Evolutionary conservation across 2,888 invertebrate species (phyloP).

Genomic region (Lepidocyrtinus sp.): DNA sequence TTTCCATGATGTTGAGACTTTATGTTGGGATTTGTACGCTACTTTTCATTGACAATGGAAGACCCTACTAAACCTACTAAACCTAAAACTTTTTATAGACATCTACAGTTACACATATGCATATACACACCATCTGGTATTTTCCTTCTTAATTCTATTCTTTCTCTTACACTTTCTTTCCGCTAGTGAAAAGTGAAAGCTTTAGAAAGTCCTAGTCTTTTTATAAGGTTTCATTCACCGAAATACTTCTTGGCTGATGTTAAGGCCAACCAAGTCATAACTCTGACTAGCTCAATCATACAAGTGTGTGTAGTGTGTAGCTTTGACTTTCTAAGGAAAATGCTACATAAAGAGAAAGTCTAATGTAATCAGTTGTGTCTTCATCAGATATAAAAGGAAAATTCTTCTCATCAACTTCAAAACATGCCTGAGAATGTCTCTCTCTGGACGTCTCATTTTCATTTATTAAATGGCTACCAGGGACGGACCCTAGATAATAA

Average conservation of each 20-base stretch:
- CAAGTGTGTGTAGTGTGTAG: slow-evolving; percentile 3
- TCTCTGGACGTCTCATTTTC: not conserved
- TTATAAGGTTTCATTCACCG: not conserved
- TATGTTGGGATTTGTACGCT: slow-evolving; percentile 47
- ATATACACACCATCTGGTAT: slow-evolving; percentile 42
- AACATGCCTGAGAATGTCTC: not conserved
- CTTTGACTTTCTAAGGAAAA: slow-evolving; percentile 25
- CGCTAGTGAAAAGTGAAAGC: slow-evolving; percentile 21
- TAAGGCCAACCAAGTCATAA: not conserved
- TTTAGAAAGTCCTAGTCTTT: slow-evolving; percentile 4
- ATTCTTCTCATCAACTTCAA: not conserved
- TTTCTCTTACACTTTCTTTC: slow-evolving; percentile 24
- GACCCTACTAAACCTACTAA: no score
- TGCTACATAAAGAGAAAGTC: slow-evolving; percentile 17
- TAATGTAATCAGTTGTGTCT: slow-evolving; percentile 26
- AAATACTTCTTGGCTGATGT: not conserved
- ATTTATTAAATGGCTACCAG: not conserved
- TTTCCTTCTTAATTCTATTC: slow-evolving; percentile 44
- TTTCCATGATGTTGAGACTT: slow-evolving; percentile 39
- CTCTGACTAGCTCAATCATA: not conserved
- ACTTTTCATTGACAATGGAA: not conserved
- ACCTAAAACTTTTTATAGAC: no score
- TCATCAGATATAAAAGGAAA: not conserved
- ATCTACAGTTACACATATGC: not conserved
- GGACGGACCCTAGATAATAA: no score